A percentile compares a stretch with the other conserved stretches of the same genome.
Conservation (phyloP, 1,140 invertebrate genomes). For the Coboldia fuscipes region DNA sequence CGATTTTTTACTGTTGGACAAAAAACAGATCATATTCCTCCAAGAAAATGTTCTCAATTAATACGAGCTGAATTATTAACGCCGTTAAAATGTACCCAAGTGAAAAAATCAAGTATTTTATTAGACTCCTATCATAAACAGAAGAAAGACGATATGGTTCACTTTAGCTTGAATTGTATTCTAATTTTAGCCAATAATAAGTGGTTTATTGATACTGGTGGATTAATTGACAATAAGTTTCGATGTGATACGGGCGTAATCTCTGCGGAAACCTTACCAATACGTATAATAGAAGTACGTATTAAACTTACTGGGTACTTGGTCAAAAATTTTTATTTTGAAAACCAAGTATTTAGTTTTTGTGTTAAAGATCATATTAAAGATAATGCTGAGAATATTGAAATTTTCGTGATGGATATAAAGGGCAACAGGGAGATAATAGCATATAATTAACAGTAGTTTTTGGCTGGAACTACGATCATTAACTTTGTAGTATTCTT, state of each 20-base stretch:
- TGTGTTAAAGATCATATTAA: conserved; percentile 8
- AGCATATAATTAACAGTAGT: too few relatives aligned
- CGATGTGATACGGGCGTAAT: conserved; percentile 7
- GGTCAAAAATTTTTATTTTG: conserved; percentile 13
- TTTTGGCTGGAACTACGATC: too few relatives aligned
- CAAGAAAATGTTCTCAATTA: conserved; percentile 16
- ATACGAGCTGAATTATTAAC: conserved; percentile 22
- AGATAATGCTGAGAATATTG: not conserved
- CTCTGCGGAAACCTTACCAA: conserved; percentile 5
- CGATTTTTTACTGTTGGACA: conserved; percentile 42
- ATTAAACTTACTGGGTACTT: conserved; percentile 13
- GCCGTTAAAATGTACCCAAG: conserved; percentile 26
- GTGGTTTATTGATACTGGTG: conserved; percentile 7
- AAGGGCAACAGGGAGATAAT: too few relatives aligned
- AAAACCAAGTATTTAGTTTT: conserved; percentile 5
- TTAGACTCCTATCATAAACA: conserved; percentile 24
- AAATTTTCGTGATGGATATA: not conserved
- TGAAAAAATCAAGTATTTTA: conserved; percentile 24
- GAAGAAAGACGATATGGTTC: conserved; percentile 15
- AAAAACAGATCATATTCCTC: conserved; percentile 24
- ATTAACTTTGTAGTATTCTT: too few relatives aligned
- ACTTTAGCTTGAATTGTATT: conserved; percentile 14
- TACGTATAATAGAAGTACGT: conserved; percentile 15
- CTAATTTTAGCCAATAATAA: conserved; percentile 16
- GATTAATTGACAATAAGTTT: not conserved